Base-by-base conservation (phyloP, 2,797 vertebrate species). In the Bryconaethiops microstoma region DNA sequence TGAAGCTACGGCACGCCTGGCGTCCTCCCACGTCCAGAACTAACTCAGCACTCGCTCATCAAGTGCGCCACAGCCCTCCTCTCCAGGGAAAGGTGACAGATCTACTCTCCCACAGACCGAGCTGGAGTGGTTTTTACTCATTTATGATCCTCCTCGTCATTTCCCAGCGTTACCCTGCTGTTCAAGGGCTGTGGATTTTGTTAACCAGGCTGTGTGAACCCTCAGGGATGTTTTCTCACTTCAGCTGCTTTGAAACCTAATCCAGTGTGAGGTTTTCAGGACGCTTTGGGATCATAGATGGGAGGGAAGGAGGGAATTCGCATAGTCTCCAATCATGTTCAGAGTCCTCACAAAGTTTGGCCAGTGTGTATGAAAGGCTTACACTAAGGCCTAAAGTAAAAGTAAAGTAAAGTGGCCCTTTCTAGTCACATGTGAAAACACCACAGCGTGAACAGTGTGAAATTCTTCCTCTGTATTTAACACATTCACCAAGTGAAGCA, bases 131-230 rank as follows among this genome's bases (percentile, higher is more conserved):
- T 4, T 17, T 77, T 86, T 79, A 83, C 77, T 87, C 72, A 86
- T 86, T 87, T 21, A 87, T 84, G 76, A 76, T 39, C 13, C 50
- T 42, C n/a, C 64, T 69, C 50, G 39, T 74, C 80, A 80, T 83
- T 86, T 87, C 76, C 77, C 83, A 87, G 50, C 83, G 25, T 80
- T 60, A 55, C 77, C 79, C 81, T 81, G 76, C 85, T 88, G 85
- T 74, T 59, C 1, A 7, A 42, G 29, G n/a, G 14, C 77, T 45
- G 60, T 21, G 55, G 70, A 3, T 10, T 60, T 50, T 50, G 2
- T 13, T 35, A 35, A 3, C 45, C 62, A 19, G 13, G 64, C 0
- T 14, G 50, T 54, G 13, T 0, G 10, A 21, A 42, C 70, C 54
- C 65, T 50, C 19, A 21, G 40, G 76, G 74, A 57, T 21, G 5